A percentile compares a stretch with the other conserved stretches of the same genome.
These are phyloP conservation scores for Neoitamus cyanurus DNA, from an alignment of 2,888 invertebrate species.

Conservation along the genomic window DNA sequence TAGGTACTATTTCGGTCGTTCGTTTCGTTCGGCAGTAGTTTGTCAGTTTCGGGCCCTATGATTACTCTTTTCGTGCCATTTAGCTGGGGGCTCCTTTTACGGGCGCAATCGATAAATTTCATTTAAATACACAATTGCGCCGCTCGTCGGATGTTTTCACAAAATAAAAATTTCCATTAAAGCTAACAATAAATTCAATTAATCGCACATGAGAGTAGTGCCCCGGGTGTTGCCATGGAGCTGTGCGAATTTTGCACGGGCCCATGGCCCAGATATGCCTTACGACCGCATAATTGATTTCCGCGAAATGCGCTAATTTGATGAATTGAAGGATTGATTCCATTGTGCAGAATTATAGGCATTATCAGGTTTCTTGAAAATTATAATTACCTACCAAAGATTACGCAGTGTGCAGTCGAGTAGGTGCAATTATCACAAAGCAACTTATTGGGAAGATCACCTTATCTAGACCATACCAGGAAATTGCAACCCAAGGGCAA, in stretches of 20 bases:
- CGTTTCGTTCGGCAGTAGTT: background rate
- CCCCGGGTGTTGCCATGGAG: background rate
- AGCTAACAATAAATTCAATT: background rate
- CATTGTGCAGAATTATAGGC: background rate
- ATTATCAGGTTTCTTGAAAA: background rate
- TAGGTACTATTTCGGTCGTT: background rate
- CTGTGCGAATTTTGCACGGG: background rate
- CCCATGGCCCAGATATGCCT: background rate
- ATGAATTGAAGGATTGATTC: background rate
- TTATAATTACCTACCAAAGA: background rate
- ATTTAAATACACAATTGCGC: background rate
- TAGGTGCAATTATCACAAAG: background rate
- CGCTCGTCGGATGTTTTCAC: background rate
- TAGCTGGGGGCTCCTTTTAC: background rate
- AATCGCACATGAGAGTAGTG: background rate
- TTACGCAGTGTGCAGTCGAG: background rate
- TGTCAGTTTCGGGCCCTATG: background rate
- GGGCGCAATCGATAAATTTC: background rate
- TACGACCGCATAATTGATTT: background rate
- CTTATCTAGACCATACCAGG: no score
- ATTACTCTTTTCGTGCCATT: background rate
- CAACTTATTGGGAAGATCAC: background rate
- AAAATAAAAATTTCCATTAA: background rate
- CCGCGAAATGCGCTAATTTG: background rate
- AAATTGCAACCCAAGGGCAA: no score